A percentile compares a stretch with the other conserved stretches of the same genome.
Conservation (phyloP, 1,140 invertebrate genomes). For the Cylas formicarius region DNA sequence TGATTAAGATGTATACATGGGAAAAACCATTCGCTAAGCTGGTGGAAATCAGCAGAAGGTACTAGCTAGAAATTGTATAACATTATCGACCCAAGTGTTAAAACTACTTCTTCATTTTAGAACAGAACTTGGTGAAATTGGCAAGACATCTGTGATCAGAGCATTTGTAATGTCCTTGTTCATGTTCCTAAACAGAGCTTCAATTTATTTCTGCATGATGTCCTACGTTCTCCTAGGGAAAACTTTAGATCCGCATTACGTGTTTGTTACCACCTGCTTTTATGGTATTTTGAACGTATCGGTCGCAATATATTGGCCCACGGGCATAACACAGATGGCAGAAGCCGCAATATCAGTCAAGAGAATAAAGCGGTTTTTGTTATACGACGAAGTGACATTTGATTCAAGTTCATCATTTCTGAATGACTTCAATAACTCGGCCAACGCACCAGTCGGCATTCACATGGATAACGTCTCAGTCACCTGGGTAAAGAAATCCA, state of each 20-base stretch:
- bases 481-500: constrained; percentile 50
- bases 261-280: constrained; percentile 63
- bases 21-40: constrained; percentile 71
- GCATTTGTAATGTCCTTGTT: constrained; percentile 68
- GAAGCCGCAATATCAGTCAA: constrained; percentile 61
- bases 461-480: constrained; percentile 50
- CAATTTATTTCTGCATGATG: constrained; percentile 71
- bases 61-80: constrained; percentile 14
- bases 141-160: constrained; percentile 48
- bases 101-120: constrained; percentile 27
- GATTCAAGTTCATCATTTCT: not conserved
- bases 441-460: constrained; percentile 34
- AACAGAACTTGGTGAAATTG: constrained; percentile 35
- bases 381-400: constrained; percentile 52
- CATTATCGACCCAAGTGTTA: constrained; percentile 29
- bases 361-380: constrained; percentile 60
- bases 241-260: constrained; percentile 64
- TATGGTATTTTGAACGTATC: constrained; percentile 63
- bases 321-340: constrained; percentile 53
- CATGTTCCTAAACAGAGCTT: constrained; percentile 63
- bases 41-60: constrained; percentile 56
- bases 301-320: constrained; percentile 67
- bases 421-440: not conserved
- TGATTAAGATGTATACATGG: constrained; percentile 85
- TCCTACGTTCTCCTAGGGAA: constrained; percentile 65